Percentiles rank a stretch among this genome's conserved stretches.
Conservation (phyloP, 2,797 vertebrate genomes). For the Eremophila alpestris region DNA sequence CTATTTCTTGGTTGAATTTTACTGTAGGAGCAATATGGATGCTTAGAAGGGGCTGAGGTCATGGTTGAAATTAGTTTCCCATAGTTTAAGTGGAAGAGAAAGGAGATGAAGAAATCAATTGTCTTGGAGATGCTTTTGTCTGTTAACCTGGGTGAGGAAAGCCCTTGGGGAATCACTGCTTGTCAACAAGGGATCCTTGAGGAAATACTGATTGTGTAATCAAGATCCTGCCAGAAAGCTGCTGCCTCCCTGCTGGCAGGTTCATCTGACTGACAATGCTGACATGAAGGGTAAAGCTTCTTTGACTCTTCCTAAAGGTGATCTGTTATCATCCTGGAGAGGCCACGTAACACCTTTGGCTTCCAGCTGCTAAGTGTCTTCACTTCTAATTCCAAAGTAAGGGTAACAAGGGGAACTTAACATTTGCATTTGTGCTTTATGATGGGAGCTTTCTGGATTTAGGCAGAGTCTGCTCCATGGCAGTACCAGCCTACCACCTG, state of each 20-base stretch:
- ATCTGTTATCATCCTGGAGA: background rate
- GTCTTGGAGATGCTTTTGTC: background rate
- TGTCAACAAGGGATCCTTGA: background rate
- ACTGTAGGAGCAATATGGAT: background rate
- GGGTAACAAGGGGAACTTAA: background rate
- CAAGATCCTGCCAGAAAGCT: background rate
- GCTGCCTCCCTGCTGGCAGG: background rate
- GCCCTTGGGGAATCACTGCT: background rate
- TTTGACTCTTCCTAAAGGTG: background rate
- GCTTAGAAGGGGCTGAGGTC: background rate
- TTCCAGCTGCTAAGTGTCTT: background rate
- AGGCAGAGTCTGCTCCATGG: background rate
- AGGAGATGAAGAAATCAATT: background rate
- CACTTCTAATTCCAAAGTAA: background rate
- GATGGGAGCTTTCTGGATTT: background rate
- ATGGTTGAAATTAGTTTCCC: background rate
- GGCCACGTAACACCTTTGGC: background rate
- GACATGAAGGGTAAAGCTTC: background rate
- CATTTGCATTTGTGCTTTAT: fast-evolving
- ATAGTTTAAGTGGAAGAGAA: background rate
- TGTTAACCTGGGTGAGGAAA: background rate
- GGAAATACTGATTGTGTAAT: background rate
- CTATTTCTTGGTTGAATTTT: background rate
- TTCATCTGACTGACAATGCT: background rate
- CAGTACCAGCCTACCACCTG: background rate